These are phyloP conservation scores for Ormia ochracea DNA, from an alignment of 2,888 invertebrate species.

Conservation along the genomic window DNA sequence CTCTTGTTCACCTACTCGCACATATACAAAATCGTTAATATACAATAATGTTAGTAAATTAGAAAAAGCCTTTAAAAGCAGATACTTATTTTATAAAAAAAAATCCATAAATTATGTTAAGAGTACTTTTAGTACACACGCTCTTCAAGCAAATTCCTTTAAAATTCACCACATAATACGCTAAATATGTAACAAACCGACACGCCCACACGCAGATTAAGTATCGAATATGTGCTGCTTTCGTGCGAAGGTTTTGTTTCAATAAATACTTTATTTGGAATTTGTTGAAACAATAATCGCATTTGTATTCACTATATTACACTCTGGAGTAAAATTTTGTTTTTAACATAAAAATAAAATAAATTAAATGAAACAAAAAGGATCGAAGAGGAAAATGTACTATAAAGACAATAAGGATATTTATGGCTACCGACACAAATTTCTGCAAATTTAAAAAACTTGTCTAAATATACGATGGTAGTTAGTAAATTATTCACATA, in stretches of 20 bases:
- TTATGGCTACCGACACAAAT: background rate
- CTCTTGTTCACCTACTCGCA: background rate
- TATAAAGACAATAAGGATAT: background rate
- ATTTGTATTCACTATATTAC: slow-evolving; percentile 51
- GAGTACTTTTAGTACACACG: slow-evolving; percentile 24
- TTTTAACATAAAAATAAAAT: slow-evolving; percentile 47
- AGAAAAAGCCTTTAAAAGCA: background rate
- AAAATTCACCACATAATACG: slow-evolving; percentile 54
- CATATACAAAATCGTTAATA: slow-evolving; percentile 34
- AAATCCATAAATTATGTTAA: slow-evolving; percentile 43
- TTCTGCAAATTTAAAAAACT: background rate
- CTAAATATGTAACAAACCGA: slow-evolving; percentile 27
- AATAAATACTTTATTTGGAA: slow-evolving; percentile 38
- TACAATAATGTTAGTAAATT: slow-evolving; percentile 13
- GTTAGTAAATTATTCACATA: background rate
- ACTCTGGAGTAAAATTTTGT: slow-evolving; percentile 47
- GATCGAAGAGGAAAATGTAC: background rate
- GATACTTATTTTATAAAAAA: background rate
- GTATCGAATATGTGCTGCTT: background rate
- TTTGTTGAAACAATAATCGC: slow-evolving; percentile 21
- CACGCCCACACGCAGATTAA: background rate
- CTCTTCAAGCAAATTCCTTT: background rate
- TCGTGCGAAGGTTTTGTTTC: slow-evolving; percentile 14
- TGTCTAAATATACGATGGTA: background rate
- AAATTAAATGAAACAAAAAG: slow-evolving; percentile 28